Evolutionary conservation across 1,140 invertebrate species (phyloP), one percentile per base, ranked within the genome.

Genomic region (Brachionus manjavacas): DNA sequence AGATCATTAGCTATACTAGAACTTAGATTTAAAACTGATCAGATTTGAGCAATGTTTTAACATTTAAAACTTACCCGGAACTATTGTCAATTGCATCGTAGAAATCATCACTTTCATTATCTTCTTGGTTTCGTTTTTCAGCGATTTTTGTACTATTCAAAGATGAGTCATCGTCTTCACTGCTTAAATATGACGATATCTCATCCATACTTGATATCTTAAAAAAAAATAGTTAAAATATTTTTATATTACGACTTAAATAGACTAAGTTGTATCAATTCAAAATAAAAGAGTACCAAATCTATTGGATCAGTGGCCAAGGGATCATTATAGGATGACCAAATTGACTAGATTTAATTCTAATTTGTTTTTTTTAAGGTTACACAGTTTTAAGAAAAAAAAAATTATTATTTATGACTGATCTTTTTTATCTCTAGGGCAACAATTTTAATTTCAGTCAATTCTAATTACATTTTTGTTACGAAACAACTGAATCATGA

Each of bases 161-260:
- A 11, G 68, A 72, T 39, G 35, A 39, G n/a, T 97, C 95, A 85
- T 98, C 96, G 86, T 92, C 92, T 83, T 98, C 96, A 46, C 95
- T 97, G 87, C 94, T 96, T 0, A 95, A 97, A 89, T 97, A 98
- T 0, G 95, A 97, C 72, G 93, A 95, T 87, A 94, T 94, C 14
- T 43, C 28, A 83, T 31, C 84, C 60, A 31, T 25, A 60, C 72
- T 76, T 83, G 41, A 70, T 12, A 31, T 11, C 60, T 35, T 43
- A 12, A 81, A 60, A 49, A 79, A 35, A 35, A 35, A 3, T 35
- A 6, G 31, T 35, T 7, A 35, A 6, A 6, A 35, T 35, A 35
- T 35, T 35, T 35, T 35, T 35, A 6, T 4, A 4, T 35, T 3
- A 35, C 6, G 31, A 35, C 31, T 35, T 35, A 35, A 35, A 35